Base-by-base conservation (phyloP, 2,113 vertebrate genomes). In the Actenoides lindsayi region DNA sequence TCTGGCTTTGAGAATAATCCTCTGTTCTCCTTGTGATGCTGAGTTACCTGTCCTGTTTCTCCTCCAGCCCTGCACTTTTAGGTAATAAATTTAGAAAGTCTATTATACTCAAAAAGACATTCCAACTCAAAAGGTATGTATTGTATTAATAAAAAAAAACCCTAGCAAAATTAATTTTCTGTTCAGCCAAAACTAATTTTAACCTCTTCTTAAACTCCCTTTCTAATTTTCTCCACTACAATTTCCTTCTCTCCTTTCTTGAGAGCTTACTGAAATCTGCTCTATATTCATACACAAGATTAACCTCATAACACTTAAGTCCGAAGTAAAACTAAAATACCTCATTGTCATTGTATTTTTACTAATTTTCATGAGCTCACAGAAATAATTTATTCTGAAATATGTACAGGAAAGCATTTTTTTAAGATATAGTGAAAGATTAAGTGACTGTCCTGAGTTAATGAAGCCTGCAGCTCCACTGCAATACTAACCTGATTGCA, bases 401-500 rank as follows among this genome's bases (percentile, higher is more conserved):
- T 69, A 94, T 23, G 25, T 13, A 69, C 1, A 80, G 5, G 18
- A 85, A 59, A 24, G 16, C 10, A 37, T 16, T 27, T n/a, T 88
- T 85, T 78, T 24, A 51, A 88, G 16, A 3, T 57, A 33, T 19
- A 57, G 1, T 9, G 46, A 91, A 82, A 50, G 60, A 85, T n/a
- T 21, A 90, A 88, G 21, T 16, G 21, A 69, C 39, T 90, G 54
- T 60, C 13, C 7, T 33, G 31, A 33, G 31, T 59, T 69, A 74
- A 85, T 17, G 39, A 1, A 64, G 11, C 56, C 50, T 48, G 13
- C 23, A 74, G 39, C 30, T 78, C 18, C 44, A 46, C 39, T 44
- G 35, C 50, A 65, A 27, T 23, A 71, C 11, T 15, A 79, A n/a
- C 12, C 27, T 11, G 27, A 56, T 1, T 41, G 16, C 0, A 0